phyloP scores from a whole-genome alignment of 2,888 invertebrate species.

The Ophioninae sp. region DNA sequence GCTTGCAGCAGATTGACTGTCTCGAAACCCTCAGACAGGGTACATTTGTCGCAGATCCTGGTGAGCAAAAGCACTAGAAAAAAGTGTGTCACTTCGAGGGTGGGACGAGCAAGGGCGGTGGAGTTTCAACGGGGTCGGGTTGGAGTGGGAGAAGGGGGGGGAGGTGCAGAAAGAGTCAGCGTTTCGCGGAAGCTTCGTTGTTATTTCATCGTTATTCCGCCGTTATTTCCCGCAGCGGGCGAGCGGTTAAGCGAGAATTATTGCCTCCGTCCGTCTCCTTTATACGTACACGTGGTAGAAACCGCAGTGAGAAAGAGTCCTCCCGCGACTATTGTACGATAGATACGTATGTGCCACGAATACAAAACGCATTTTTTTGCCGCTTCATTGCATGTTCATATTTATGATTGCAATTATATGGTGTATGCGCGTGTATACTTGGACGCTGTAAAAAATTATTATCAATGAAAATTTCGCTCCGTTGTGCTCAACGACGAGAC shows the following conservation, averaged over 20 bases:
- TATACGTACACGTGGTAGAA: conserved; percentile 39
- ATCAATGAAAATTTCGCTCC: conserved; percentile 1
- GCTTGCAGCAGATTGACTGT: conserved; percentile 28
- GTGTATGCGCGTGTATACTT: background rate
- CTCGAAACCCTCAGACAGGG: conserved; percentile 30
- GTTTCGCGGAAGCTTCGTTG: conserved; percentile 70
- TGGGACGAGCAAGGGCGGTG: conserved; percentile 6
- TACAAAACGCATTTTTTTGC: conserved; percentile 26
- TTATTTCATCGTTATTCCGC: conserved; percentile 75
- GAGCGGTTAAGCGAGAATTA: conserved; percentile 72
- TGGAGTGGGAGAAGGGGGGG: conserved; percentile 1
- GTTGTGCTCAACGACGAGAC: background rate
- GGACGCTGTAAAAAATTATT: background rate
- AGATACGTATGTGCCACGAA: background rate
- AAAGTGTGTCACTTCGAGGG: conserved; percentile 32
- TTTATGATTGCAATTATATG: conserved; percentile 4
- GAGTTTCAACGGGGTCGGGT: background rate
- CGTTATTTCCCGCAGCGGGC: conserved; percentile 70
- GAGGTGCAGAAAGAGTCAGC: conserved; percentile 34
- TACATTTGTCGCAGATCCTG: conserved; percentile 48
- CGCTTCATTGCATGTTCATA: background rate
- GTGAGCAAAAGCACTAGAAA: conserved; percentile 24
- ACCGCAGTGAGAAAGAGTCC: conserved; percentile 50
- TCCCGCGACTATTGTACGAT: conserved; percentile 26
- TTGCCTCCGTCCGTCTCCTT: conserved; percentile 65